Base-by-base conservation (phyloP, 2,888 invertebrate species). In the Salpingus planirostris region DNA sequence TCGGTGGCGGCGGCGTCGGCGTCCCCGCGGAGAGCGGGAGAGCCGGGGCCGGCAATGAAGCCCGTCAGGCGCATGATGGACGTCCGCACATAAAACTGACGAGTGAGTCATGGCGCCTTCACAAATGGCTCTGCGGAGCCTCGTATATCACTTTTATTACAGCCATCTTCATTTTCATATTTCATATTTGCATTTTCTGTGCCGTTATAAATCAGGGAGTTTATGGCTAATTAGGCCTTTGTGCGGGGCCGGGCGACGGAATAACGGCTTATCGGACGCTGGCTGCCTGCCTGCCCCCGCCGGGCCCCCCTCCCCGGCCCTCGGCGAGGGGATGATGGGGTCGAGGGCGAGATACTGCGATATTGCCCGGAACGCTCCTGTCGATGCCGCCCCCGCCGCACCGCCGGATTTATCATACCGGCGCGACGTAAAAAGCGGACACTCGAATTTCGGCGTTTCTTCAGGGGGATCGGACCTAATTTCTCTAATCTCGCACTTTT, bases 101-200 rank as follows among this genome's bases (percentile, higher is more conserved):
- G 78, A 78, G 76, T 72, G 74, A 72, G 66, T 67, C 66, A 71
- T 66, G 70, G 71, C 71, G 71, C 73, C 71, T 73, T 70, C 69
- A 71, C 74, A 73, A 78, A 79, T 77, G 78, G 78, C 78, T 71
- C 78, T 74, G 74, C 73, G 73, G 78, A 77, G 78, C 74, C 75
- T 73, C 73, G 71, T 79, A 78, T 77, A 78, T 79, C 78, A 78
- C 75, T 78, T 79, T 78, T 79, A 78, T 78, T 78, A 78, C 77
- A 74, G 76, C 66, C 67, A 68, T 68, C 67, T 68, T 67, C 67
- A 69, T 69, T 68, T 69, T 69, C 69, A 69, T 69, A 69, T 69
- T 68, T 69, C 69, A 69, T 68, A 69, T 69, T 69, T 69, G 69
- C 69, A 69, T 69, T 69, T 69, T 68, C 68, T 67, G 65, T 65